phyloP scores from a whole-genome alignment of 2,888 invertebrate species.

The Coronaproctus castanopsis region DNA sequence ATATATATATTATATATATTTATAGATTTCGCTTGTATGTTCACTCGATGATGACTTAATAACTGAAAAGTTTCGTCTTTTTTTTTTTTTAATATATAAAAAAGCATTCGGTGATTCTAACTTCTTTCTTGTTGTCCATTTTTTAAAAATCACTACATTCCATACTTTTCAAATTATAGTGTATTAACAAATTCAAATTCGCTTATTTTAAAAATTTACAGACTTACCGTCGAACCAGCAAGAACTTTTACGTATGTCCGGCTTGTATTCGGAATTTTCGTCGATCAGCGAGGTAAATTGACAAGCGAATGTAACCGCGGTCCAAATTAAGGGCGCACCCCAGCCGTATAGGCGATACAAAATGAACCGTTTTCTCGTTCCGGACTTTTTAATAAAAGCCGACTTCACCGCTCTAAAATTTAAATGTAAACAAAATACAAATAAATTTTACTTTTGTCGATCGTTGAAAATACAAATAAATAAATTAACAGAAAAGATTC shows the following conservation, averaged over 20 bases:
- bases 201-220: too few relatives aligned
- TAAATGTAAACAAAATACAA: neutral
- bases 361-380: constrained; percentile 1
- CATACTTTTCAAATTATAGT: too few relatives aligned
- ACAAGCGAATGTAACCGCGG: neutral
- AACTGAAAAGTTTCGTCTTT: too few relatives aligned
- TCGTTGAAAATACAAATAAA: constrained; percentile 1
- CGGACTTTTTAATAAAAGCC: constrained; percentile 9
- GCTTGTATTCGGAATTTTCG: neutral
- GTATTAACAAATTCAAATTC: too few relatives aligned
- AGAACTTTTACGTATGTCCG: constrained; percentile 4
- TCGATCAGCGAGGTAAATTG: neutral
- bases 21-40: too few relatives aligned
- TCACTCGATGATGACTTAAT: too few relatives aligned
- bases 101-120: too few relatives aligned
- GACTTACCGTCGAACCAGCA: constrained; percentile 8
- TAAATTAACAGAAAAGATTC: neutral
- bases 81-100: too few relatives aligned
- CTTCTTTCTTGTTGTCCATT: too few relatives aligned
- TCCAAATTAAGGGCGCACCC: constrained; percentile 6
- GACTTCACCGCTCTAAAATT: constrained; percentile 5
- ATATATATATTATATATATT: too few relatives aligned
- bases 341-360: constrained; percentile 9
- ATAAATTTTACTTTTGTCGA: neutral
- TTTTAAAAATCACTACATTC: too few relatives aligned